Evolutionary conservation across 2,888 invertebrate species (phyloP).

Genomic region (Mellilla xanthometata): DNA sequence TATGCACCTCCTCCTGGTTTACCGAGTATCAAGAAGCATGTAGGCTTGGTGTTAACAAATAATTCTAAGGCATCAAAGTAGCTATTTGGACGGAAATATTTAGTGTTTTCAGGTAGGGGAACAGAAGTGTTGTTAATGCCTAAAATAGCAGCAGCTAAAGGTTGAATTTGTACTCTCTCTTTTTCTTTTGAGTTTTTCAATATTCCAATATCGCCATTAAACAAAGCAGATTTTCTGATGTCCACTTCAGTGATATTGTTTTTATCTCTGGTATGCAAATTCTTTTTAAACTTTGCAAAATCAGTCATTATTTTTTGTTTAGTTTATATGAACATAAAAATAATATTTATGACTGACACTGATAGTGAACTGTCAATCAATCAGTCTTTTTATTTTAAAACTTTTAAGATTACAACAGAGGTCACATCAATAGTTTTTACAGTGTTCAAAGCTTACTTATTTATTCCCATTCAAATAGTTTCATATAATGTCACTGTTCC

Average conservation of each 20-base stretch:
- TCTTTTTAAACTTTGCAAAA: conserved; percentile 43
- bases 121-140: conserved; percentile 64
- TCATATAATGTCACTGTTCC: too few species aligned
- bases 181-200: conserved; percentile 24
- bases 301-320: conserved; percentile 35
- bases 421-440: too few species aligned
- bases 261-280: conserved; percentile 48
- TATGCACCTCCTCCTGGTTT: conserved; percentile 81
- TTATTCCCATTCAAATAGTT: too few species aligned
- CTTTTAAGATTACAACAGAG: too few species aligned
- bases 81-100: conserved; percentile 63
- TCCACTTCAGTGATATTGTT: conserved; percentile 37
- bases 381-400: too few species aligned
- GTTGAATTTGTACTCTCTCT: conserved; percentile 23
- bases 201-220: conserved; percentile 41
- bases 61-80: conserved; percentile 77
- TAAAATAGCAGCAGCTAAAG: conserved; percentile 58
- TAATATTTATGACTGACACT: too few species aligned
- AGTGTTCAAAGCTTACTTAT: too few species aligned
- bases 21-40: conserved; percentile 82
- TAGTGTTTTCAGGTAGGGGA: conserved; percentile 41
- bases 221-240: conserved; percentile 43
- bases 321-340: too few species aligned
- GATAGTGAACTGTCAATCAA: too few species aligned
- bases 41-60: conserved; percentile 75